Evolutionary conservation across 2,113 vertebrate genomes (phyloP).

Genomic region (Mormoops blainvillei): DNA sequence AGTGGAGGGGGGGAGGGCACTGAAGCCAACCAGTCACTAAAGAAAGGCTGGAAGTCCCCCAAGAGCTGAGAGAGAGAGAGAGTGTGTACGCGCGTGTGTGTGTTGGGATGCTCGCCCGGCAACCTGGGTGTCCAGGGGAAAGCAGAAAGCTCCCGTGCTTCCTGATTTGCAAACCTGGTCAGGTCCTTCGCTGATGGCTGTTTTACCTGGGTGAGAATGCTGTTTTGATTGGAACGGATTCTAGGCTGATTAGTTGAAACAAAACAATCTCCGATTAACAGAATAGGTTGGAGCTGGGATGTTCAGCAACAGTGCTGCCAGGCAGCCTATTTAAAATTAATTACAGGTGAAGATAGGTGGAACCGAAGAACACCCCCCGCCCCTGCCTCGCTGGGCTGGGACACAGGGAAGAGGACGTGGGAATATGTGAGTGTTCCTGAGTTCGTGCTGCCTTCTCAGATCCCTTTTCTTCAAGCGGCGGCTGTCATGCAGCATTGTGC

Average conservation of each 20-base stretch:
- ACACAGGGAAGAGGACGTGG: neutral
- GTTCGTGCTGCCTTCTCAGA: neutral
- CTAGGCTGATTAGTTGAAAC: slow-evolving; percentile 42
- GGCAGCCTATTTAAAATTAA: slow-evolving; percentile 9
- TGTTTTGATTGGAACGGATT: slow-evolving; percentile 53
- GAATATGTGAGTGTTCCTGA: neutral
- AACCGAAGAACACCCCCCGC: neutral
- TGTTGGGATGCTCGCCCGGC: neutral
- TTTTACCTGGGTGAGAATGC: neutral
- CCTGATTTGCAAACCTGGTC: neutral
- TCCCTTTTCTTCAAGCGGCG: neutral
- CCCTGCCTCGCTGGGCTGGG: neutral
- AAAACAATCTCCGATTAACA: slow-evolving; percentile 60
- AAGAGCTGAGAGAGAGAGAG: neutral
- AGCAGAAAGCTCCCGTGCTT: neutral
- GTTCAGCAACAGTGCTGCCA: neutral
- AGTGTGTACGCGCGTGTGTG: neutral
- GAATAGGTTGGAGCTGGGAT: slow-evolving; percentile 40
- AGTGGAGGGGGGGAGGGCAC: rapidly evolving
- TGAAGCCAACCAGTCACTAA: neutral
- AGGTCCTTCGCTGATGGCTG: neutral
- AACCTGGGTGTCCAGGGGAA: neutral
- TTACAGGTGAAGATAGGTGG: neutral
- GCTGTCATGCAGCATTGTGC: neutral
- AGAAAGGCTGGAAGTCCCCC: neutral